Base-by-base conservation (phyloP, 2,888 invertebrate species). In the Masnerella sp. region DNA sequence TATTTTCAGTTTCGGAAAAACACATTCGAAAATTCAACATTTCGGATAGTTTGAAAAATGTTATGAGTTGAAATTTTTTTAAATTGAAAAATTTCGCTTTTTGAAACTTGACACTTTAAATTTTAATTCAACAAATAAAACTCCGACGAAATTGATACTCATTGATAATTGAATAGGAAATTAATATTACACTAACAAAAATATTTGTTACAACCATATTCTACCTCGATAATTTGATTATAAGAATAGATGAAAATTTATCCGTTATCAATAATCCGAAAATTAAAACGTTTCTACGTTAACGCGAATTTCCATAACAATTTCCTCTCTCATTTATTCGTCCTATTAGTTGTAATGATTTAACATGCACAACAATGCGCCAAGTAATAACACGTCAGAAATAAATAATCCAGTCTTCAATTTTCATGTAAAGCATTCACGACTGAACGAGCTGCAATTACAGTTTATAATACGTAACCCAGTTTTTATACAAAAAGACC, bases 401-500 rank as follows among this genome's bases (percentile, higher is more conserved):
- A 59, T 59, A 59, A 47, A 45, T 59, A 59, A 59, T 59, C 45
- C 36, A 17, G 9, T 17, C 18, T 42, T 62, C 32, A 51, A 42
- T 51, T 42, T 62, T 18, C 42, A 25, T 42, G 12, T 15, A 22
- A 45, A 42, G 11, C 34, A 42, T 43, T 22, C 25, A 40, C 32
- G 43, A 51, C 9, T 17, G 42, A 51, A 51, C 43, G 32, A 42
- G 7, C 30, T 5, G 51, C 28, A 18, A 49, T 38, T 43, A 43
- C 22, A 34, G 28, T 36, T 45, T 36, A 49, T 64, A 43, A 52
- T 45, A 20, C 18, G 15, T 14, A 51, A 43, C 18, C 36, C 32
- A 64, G 36, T 45, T 43, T 20, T 15, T 17, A 28, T n/a, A 25
- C 22, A 45, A 47, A 56, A 47, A 49, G 28, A 1, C 14, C 9